phyloP scores from a whole-genome alignment of 2,113 vertebrate species.

The Sisor rabdophorus region DNA sequence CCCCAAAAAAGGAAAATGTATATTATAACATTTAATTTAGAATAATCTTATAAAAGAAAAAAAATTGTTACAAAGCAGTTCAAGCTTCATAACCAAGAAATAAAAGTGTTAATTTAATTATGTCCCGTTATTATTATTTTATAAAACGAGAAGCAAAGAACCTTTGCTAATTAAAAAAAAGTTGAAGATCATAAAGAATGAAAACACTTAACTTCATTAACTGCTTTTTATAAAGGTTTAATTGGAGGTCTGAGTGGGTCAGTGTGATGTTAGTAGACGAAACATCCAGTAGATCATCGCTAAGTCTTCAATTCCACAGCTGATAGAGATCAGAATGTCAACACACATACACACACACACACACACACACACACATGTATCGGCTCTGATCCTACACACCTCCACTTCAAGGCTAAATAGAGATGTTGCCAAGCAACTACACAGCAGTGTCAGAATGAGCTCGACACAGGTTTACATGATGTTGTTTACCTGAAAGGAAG shows the following conservation, averaged over 20 bases:
- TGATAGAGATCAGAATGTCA: conserved; percentile 43
- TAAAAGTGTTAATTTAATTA: too few species aligned
- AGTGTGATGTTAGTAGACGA: background rate
- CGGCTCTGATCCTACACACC: conserved; percentile 40
- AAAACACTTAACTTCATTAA: background rate
- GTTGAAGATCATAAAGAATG: background rate
- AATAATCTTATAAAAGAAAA: too few species aligned
- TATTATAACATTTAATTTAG: too few species aligned
- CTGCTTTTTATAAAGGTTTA: conserved; percentile 25
- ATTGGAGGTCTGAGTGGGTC: conserved; percentile 7
- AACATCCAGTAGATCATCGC: conserved; percentile 12
- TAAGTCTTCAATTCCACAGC: conserved; percentile 24
- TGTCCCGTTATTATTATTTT: too few species aligned
- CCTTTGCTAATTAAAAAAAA: background rate
- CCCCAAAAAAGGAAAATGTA: too few species aligned
- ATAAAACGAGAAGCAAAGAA: too few species aligned
- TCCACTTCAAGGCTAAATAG: conserved; percentile 46
- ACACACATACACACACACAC: conserved; percentile 29
- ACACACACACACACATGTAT: conserved; percentile 14
- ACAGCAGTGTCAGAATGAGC: conserved; percentile 37
- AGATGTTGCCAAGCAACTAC: conserved; percentile 55
- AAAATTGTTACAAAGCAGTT: too few species aligned
- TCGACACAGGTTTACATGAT: conserved; percentile 34
- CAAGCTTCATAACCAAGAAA: background rate
- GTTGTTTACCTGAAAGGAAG: conserved; percentile 36